These are phyloP conservation scores for Amblyopsis hoosieri DNA, from an alignment of 2,797 vertebrate species.

Conservation along the genomic window DNA sequence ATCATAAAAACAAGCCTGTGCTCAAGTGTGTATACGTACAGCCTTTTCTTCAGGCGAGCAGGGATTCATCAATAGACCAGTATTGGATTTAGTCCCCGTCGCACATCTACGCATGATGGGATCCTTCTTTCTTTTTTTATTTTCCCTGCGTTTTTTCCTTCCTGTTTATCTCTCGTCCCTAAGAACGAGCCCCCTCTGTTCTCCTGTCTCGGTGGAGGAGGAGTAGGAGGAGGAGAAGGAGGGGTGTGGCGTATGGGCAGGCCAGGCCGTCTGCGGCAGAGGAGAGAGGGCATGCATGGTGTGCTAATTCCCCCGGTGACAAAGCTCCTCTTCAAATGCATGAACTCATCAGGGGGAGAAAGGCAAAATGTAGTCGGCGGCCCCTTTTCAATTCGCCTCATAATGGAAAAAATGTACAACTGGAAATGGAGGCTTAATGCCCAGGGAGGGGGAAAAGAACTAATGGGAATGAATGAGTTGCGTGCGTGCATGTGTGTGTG, in stretches of 20 bases:
- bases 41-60: neutral
- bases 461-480: conserved; percentile 64
- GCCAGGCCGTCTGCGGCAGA: conserved; percentile 60
- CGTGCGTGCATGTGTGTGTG: conserved; percentile 44
- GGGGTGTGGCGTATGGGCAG: conserved; percentile 66
- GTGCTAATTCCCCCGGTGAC: conserved; percentile 80
- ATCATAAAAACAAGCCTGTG: conserved; percentile 22
- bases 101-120: conserved; percentile 12
- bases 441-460: conserved; percentile 61
- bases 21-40: conserved; percentile 15
- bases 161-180: neutral
- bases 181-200: conserved; percentile 22
- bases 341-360: conserved; percentile 76
- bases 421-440: conserved; percentile 75
- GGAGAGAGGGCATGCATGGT: conserved; percentile 68
- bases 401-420: conserved; percentile 78
- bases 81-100: conserved; percentile 5
- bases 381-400: conserved; percentile 75
- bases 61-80: conserved; percentile 18
- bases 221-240: conserved; percentile 9
- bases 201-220: conserved; percentile 12
- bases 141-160: neutral
- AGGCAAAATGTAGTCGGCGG: conserved; percentile 58
- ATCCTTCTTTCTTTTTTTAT: conserved; percentile 23
- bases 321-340: conserved; percentile 82